These are phyloP conservation scores for Selenia dentaria DNA, from an alignment of 2,888 invertebrate species.

Conservation along the genomic window DNA sequence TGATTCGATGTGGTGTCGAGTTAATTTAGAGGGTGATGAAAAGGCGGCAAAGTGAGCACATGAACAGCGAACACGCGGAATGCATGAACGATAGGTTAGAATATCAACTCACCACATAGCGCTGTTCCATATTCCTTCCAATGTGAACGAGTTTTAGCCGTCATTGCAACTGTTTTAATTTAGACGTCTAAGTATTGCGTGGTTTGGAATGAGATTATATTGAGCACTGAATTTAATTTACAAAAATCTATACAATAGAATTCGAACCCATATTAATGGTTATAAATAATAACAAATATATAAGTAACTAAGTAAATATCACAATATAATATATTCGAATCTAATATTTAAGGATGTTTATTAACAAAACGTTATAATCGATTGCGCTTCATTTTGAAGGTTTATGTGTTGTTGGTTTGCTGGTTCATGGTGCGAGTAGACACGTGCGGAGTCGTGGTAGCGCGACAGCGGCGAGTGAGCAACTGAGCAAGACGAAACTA, in stretches of 20 bases:
- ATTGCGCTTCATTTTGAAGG: conserved; percentile 83
- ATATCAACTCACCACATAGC: conserved; percentile 77
- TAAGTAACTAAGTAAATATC: conserved; percentile 80
- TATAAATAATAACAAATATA: conserved; percentile 74
- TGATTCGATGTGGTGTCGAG: conserved; percentile 2
- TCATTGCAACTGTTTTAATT: conserved; percentile 68
- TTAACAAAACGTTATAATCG: conserved; percentile 80
- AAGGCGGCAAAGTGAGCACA: conserved; percentile 48
- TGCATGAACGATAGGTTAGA: conserved; percentile 65
- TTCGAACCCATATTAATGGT: conserved; percentile 75
- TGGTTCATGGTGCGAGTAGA: conserved; percentile 76
- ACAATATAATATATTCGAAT: conserved; percentile 81
- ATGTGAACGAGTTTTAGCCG: conserved; percentile 82
- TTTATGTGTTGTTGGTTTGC: conserved; percentile 82
- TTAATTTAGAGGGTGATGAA: conserved; percentile 22
- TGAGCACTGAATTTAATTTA: conserved; percentile 77
- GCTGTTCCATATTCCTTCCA: conserved; percentile 85
- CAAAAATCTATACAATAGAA: conserved; percentile 66
- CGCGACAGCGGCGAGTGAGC: conserved; percentile 74
- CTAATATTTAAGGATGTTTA: conserved; percentile 76
- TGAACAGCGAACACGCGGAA: conserved; percentile 40
- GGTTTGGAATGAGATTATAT: conserved; percentile 83
- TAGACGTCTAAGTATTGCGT: conserved; percentile 61
- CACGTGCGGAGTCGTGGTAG: conserved; percentile 65
- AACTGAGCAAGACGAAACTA: conserved; percentile 59